Evolutionary conservation across 2,888 invertebrate genomes (phyloP).

Genomic region (Bibio marci): DNA sequence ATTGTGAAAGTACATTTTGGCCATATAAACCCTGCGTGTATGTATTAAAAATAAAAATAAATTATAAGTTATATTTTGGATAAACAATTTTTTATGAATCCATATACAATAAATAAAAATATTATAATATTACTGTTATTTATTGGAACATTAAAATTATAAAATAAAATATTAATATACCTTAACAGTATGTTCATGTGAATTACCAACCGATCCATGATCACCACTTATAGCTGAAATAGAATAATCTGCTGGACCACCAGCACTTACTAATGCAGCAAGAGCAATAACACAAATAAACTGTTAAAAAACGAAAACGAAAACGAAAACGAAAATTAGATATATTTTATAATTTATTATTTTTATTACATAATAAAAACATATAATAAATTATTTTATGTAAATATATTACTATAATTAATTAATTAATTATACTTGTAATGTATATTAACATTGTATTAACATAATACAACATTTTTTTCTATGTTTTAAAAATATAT

Average conservation of each 20-base stretch:
- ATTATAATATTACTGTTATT: neutral
- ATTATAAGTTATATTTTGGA: no score
- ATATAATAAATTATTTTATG: no score
- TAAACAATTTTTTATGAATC: no score
- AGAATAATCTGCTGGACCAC: slow-evolving; percentile 28
- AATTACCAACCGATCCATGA: slow-evolving; percentile 25
- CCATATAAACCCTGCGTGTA: slow-evolving; percentile 23
- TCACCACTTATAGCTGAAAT: slow-evolving; percentile 27
- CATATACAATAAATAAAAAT: neutral
- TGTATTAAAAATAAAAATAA: neutral
- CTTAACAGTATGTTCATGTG: slow-evolving; percentile 28
- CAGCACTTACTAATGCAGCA: slow-evolving; percentile 23
- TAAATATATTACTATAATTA: no score
- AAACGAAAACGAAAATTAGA: neutral
- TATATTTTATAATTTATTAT: no score
- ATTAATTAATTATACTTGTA: no score
- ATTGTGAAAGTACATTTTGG: slow-evolving; percentile 28
- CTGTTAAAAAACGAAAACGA: slow-evolving; percentile 10
- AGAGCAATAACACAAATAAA: slow-evolving; percentile 22
- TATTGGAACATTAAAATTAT: neutral
- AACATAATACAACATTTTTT: no score
- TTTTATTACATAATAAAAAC: no score
- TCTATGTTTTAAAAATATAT: no score
- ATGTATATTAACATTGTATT: no score
- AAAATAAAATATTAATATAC: slow-evolving; percentile 7